Conservation (phyloP, 1,140 invertebrate genomes). For the Venturia canescens region DNA sequence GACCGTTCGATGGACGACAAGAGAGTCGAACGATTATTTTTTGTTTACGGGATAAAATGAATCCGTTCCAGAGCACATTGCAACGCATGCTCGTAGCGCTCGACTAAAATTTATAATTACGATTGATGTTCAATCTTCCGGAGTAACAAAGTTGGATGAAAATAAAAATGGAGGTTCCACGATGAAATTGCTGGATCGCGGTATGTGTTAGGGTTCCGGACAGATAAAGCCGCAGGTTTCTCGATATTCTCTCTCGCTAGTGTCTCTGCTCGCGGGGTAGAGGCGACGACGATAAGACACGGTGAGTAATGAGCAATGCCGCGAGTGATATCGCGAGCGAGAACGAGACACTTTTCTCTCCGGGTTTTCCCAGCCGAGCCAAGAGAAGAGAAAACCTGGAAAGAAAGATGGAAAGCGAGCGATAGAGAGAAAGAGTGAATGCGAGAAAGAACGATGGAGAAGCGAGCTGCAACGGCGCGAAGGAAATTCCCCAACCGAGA, state of each 20-base stretch:
- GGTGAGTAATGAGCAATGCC: constrained; percentile 74
- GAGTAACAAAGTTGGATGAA: neutral
- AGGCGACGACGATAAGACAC: constrained; percentile 54
- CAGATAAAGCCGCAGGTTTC: constrained; percentile 29
- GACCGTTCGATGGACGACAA: neutral
- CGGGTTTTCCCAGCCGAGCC: constrained; percentile 49
- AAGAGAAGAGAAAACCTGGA: constrained; percentile 33
- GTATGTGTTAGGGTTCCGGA: constrained; percentile 6
- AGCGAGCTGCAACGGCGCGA: constrained; percentile 34
- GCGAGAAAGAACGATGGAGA: neutral
- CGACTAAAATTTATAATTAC: no score
- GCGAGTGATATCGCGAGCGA: constrained; percentile 74
- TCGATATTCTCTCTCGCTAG: constrained; percentile 24
- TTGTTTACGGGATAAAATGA: neutral
- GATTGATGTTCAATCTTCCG: no score
- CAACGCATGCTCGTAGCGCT: no score
- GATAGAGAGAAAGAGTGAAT: neutral
- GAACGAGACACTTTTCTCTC: constrained; percentile 68
- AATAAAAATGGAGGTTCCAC: neutral
- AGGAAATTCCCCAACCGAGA: constrained; percentile 57
- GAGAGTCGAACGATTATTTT: neutral
- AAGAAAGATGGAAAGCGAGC: neutral
- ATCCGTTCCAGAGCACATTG: no score
- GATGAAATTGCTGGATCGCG: constrained; percentile 10
- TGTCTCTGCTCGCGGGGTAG: constrained; percentile 30